Evolutionary conservation across 2,888 invertebrate genomes (phyloP).

Genomic region (Dasypogon diadema): DNA sequence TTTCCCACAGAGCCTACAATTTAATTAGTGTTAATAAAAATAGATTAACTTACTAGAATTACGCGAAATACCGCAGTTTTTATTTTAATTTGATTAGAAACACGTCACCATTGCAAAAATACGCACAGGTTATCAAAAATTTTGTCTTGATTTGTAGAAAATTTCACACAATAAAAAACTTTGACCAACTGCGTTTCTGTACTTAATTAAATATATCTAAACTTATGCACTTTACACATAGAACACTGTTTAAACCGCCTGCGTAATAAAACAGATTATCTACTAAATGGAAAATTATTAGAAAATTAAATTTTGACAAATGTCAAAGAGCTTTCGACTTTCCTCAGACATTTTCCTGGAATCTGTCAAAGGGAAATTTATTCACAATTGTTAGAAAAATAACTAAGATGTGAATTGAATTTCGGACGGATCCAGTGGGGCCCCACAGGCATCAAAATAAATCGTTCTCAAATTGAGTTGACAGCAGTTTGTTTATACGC

Average conservation of each 20-base stretch:
- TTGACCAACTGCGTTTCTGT: not conserved
- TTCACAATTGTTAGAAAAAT: too few species aligned
- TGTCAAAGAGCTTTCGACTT: not conserved
- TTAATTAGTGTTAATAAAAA: not conserved
- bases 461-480: too few species aligned
- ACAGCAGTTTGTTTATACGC: too few species aligned
- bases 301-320: not conserved
- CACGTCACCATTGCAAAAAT: constrained; percentile 27
- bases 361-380: too few species aligned
- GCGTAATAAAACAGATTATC: not conserved
- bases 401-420: too few species aligned
- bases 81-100: constrained; percentile 19
- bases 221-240: not conserved
- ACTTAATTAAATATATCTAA: not conserved
- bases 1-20: not conserved
- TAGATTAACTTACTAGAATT: not conserved
- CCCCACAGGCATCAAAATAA: too few species aligned
- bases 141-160: not conserved
- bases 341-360: not conserved
- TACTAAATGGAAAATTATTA: not conserved
- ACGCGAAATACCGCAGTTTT: constrained; percentile 5
- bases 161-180: not conserved
- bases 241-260: not conserved
- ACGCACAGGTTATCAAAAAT: not conserved
- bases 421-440: too few species aligned